phyloP scores from a whole-genome alignment of 2,797 vertebrate species.

The Coregonus ussuriensis region DNA sequence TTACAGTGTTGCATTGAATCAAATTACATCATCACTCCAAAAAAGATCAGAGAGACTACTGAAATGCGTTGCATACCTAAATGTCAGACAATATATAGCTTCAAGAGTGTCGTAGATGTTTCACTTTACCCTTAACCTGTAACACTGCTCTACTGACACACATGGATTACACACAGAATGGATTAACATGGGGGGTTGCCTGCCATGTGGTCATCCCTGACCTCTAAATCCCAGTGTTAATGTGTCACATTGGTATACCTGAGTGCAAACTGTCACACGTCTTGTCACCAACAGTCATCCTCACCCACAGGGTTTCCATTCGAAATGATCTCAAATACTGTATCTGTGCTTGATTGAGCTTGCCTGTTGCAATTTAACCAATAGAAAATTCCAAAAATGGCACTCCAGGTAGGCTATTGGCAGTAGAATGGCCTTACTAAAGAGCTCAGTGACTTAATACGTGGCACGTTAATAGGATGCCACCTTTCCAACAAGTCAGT shows the following conservation, averaged over 20 bases:
- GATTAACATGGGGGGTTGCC: not conserved
- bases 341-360: not conserved
- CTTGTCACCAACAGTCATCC: conserved; percentile 24
- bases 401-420: not conserved
- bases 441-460: not conserved
- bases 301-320: not conserved
- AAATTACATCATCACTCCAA: not conserved
- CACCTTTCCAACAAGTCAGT: too few relatives aligned
- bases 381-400: not conserved
- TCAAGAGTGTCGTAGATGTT: too few relatives aligned
- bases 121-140: not conserved
- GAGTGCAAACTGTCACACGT: not conserved
- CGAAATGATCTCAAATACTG: not conserved
- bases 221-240: not conserved
- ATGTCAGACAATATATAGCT: too few relatives aligned
- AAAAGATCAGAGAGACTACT: not conserved
- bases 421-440: too few relatives aligned
- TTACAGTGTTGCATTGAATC: not conserved
- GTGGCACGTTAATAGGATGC: not conserved
- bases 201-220: not conserved
- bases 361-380: not conserved
- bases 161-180: not conserved
- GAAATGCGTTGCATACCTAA: too few relatives aligned
- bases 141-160: conserved; percentile 6
- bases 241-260: not conserved